Percentiles rank a stretch among this genome's conserved stretches.
Conservation (phyloP, 1,140 invertebrate genomes). For the Drosophila saltans region DNA sequence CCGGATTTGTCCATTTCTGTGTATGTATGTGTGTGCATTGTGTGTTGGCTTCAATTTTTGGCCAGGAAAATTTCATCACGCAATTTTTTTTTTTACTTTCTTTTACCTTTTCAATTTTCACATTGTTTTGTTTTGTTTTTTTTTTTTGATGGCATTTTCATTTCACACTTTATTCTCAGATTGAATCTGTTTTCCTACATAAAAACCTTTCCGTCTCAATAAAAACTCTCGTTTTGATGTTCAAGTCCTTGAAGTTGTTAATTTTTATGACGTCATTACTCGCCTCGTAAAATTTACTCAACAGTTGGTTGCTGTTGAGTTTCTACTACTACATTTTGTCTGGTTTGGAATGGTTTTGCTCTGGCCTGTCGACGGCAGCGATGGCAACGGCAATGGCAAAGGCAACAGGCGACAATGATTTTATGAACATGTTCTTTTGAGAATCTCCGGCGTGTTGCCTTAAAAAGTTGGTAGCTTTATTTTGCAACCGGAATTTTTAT, state of each 20-base stretch:
- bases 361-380: conserved; percentile 23
- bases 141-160: conserved; percentile 45
- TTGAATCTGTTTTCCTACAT: conserved; percentile 31
- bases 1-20: conserved; percentile 33
- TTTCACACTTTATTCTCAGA: conserved; percentile 38
- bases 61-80: conserved; percentile 67
- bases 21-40: conserved; percentile 35
- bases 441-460: conserved; percentile 52
- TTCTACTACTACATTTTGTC: conserved; percentile 15
- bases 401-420: conserved; percentile 71
- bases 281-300: conserved; percentile 79
- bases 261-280: conserved; percentile 83
- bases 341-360: conserved; percentile 13
- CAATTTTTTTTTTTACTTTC: conserved; percentile 50
- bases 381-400: conserved; percentile 24
- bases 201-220: conserved; percentile 14
- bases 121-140: conserved; percentile 19
- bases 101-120: conserved; percentile 49
- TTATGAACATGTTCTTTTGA: conserved; percentile 67
- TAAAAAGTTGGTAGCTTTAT: conserved; percentile 69
- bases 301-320: conserved; percentile 62
- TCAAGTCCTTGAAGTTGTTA: conserved; percentile 70
- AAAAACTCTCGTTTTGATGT: conserved; percentile 18
- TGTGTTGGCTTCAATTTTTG: conserved; percentile 46
- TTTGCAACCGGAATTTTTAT: conserved; percentile 79